These are phyloP conservation scores for Drosophila borborema DNA, from an alignment of 2,888 invertebrate genomes.

Conservation along the genomic window DNA sequence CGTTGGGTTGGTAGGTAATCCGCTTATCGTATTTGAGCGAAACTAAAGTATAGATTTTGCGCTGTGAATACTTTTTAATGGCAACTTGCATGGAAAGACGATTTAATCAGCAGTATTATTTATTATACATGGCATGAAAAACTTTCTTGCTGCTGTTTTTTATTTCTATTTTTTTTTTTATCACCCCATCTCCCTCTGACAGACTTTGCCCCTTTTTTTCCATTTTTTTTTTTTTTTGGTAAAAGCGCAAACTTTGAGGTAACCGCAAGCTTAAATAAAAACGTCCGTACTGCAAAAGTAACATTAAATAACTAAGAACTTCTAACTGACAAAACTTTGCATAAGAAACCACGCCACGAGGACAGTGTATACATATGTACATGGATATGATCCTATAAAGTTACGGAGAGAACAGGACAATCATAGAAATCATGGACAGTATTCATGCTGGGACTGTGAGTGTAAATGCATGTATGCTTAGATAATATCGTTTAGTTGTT, in stretches of 20 bases:
- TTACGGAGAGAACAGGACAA: slow-evolving; percentile 21
- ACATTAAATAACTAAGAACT: slow-evolving; percentile 61
- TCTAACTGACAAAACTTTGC: slow-evolving; percentile 60
- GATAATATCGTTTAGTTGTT: slow-evolving; percentile 9
- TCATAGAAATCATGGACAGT: slow-evolving; percentile 24
- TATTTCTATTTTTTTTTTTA: background rate
- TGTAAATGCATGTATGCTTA: slow-evolving; percentile 23
- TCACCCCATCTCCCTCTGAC: background rate
- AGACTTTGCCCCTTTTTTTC: background rate
- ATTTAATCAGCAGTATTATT: slow-evolving; percentile 80
- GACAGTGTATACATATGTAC: background rate
- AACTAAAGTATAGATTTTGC: slow-evolving; percentile 77
- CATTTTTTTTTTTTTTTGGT: background rate
- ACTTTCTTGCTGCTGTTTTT: slow-evolving; percentile 53
- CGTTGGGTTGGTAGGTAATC: slow-evolving; percentile 62
- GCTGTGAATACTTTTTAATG: slow-evolving; percentile 81
- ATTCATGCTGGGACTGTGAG: slow-evolving; percentile 56
- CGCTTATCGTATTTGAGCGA: slow-evolving; percentile 78
- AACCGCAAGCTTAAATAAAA: slow-evolving; percentile 68
- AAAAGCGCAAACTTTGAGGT: slow-evolving; percentile 46
- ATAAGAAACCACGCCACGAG: slow-evolving; percentile 30
- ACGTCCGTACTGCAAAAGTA: slow-evolving; percentile 57
- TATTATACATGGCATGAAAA: slow-evolving; percentile 74
- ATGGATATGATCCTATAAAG: background rate
- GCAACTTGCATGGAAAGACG: slow-evolving; percentile 68